Evolutionary conservation across 2,113 vertebrate species (phyloP).

Genomic region (Barnardius zonarius): DNA sequence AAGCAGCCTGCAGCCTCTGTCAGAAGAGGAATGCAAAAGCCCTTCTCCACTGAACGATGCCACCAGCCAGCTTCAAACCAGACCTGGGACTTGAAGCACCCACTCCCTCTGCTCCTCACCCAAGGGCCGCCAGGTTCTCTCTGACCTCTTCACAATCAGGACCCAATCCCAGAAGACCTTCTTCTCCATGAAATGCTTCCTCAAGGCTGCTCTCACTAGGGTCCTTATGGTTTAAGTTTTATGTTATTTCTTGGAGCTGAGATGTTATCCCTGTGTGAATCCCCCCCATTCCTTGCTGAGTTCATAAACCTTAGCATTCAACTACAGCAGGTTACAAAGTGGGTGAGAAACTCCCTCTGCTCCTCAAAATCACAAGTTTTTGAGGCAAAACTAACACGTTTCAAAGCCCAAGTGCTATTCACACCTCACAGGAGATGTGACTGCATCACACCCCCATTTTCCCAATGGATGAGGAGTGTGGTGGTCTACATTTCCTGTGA

Average conservation of each 20-base stretch:
- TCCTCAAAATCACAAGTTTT: not conserved
- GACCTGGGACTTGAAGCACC: not conserved
- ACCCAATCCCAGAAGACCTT: not conserved
- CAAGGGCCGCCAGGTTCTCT: not conserved
- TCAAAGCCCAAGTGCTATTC: not conserved
- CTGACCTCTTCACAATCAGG: not conserved
- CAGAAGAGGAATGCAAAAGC: not conserved
- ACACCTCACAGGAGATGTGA: not conserved
- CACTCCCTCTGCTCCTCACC: not conserved
- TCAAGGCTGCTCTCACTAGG: not conserved
- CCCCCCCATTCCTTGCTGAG: not conserved
- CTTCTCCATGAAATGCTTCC: not conserved
- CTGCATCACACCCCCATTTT: not conserved
- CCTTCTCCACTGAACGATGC: not conserved
- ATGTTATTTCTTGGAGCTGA: not conserved
- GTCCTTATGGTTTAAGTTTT: not conserved
- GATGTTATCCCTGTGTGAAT: not conserved
- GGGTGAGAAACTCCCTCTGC: not conserved
- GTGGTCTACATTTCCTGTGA: not conserved
- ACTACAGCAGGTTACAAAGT: not conserved
- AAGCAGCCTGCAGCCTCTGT: not conserved
- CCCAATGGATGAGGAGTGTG: not conserved
- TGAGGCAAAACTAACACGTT: not conserved
- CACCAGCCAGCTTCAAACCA: not conserved
- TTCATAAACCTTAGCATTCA: not conserved